Evolutionary conservation across 2,797 vertebrate species (phyloP).

Genomic region (Mus caroli): DNA sequence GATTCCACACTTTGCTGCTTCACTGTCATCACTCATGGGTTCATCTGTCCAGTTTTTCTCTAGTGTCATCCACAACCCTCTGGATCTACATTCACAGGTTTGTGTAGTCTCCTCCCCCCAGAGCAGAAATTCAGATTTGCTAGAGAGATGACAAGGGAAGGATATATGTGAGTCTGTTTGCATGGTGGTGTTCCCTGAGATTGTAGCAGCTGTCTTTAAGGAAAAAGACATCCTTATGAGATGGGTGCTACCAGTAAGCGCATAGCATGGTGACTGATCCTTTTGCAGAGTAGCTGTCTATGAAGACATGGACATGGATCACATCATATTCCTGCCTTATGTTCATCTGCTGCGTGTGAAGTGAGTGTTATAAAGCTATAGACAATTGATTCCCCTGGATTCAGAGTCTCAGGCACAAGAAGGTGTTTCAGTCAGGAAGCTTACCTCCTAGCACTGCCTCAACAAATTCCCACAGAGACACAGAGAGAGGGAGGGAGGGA

Average conservation of each 20-base stretch:
- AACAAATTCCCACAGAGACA: background rate
- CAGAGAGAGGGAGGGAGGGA: too few relatives aligned
- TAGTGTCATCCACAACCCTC: background rate
- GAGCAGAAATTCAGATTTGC: background rate
- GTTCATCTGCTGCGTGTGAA: background rate
- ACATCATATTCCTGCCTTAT: background rate
- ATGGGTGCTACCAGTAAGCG: background rate
- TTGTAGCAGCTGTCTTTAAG: background rate
- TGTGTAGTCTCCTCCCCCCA: background rate
- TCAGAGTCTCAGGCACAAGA: background rate
- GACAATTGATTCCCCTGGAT: background rate
- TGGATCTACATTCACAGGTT: background rate
- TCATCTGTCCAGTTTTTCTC: background rate
- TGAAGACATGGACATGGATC: background rate
- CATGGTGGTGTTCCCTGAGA: background rate
- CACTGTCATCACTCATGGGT: background rate
- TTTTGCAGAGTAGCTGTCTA: background rate
- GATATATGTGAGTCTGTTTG: background rate
- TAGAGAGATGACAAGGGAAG: background rate
- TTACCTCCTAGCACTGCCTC: background rate
- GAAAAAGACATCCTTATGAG: background rate
- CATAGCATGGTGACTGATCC: too few relatives aligned
- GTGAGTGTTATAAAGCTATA: background rate
- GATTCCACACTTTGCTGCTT: background rate
- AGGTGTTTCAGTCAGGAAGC: background rate